These are phyloP conservation scores for Bursaphelenchus okinawaensis DNA, from an alignment of 2,888 invertebrate species.

Conservation along the genomic window DNA sequence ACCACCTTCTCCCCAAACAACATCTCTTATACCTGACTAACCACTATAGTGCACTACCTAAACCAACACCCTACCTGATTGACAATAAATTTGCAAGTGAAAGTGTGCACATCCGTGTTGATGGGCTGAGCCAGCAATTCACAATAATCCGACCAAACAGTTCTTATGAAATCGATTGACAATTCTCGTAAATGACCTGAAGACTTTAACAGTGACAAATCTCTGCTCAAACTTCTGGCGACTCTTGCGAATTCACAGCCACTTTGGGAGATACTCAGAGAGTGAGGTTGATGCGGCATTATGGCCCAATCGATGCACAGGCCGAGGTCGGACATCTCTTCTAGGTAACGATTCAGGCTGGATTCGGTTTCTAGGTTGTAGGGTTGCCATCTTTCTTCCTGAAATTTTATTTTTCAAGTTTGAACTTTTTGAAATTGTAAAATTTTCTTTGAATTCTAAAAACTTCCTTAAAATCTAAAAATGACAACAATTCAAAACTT, in stretches of 20 bases:
- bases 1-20: too few species aligned
- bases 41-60: too few species aligned
- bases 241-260: constrained; percentile 47
- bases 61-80: too few species aligned
- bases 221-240: constrained; percentile 43
- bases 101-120: constrained; percentile 42
- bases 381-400: constrained; percentile 81
- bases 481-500: too few species aligned
- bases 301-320: constrained; percentile 49
- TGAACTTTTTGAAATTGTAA: not conserved
- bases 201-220: constrained; percentile 42
- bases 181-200: constrained; percentile 32
- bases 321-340: constrained; percentile 54
- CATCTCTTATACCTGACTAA: too few species aligned
- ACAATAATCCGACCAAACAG: constrained; percentile 48
- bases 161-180: constrained; percentile 42
- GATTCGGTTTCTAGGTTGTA: constrained; percentile 71
- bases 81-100: constrained; percentile 38
- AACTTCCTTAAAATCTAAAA: too few species aligned
- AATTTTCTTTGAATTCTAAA: too few species aligned
- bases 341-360: constrained; percentile 65
- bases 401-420: constrained; percentile 25
- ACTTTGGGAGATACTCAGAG: constrained; percentile 45
- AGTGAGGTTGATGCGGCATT: constrained; percentile 14
- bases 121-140: constrained; percentile 34